Evolutionary conservation across 2,888 invertebrate genomes (phyloP), one percentile per base, ranked within the genome.

Genomic region (Ormyrus labotus): DNA sequence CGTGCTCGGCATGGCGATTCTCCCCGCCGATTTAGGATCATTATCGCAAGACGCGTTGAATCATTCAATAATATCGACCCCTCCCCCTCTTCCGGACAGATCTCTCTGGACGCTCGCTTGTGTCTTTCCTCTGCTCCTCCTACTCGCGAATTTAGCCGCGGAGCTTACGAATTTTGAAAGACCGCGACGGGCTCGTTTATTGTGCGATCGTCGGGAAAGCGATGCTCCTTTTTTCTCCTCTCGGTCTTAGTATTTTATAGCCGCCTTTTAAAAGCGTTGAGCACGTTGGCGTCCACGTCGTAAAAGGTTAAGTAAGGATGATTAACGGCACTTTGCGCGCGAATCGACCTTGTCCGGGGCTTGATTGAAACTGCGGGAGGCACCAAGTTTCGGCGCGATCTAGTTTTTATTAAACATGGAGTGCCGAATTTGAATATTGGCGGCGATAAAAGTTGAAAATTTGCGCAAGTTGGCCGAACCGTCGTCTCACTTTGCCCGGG

Each of bases 1-100:
- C 83, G 84, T 83, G 83, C 80, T 72, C 63, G 80, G 83, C 83
- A 82, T 83, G 64, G 55, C 7, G 45, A 58, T 75, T 64, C 34
- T 34, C 45, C 69, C 69, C 9, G 10, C 51, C 51, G 64, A 10
- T 63, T 63, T 58, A 50, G 57, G 67, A 60, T 72, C 72, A 67
- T 65, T 78, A 68, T 60, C 5, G 50, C 68, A 68, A 71, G 70
- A 60, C 79, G 13, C 80, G 61, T 77, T 78, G 73, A 69, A 81
- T 81, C 77, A 73, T 81, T 81, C 81, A 81, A 81, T 76, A 72
- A 72, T 72, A 80, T 80, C 71, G 80, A 71, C 70, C 13, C 6
- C 13, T 13, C 0, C 13, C 48, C 45, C 13, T 13, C 19, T 50
- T 45, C 45, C 53, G 45, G 47, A 48, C 53, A 6, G 47, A 13